Percentiles rank a stretch among this genome's conserved stretches.
Conservation (phyloP, 1,140 invertebrate genomes). For the Heliothis subflexa region DNA sequence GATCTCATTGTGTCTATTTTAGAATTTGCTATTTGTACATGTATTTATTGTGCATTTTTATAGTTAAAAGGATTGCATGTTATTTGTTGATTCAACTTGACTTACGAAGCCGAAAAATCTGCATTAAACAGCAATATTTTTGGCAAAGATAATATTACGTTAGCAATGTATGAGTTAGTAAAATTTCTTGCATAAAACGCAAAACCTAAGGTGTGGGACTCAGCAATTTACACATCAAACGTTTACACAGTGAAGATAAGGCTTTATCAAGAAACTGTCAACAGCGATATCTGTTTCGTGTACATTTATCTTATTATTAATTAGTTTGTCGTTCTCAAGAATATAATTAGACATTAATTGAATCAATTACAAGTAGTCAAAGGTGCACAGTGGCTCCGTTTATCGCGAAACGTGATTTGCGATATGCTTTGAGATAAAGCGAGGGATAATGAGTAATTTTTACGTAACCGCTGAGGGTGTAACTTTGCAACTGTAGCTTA, state of each 20-base stretch:
- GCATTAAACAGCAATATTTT: too few relatives aligned
- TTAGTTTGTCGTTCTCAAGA: slow-evolving; percentile 45
- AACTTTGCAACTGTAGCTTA: not conserved
- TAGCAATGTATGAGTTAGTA: not conserved
- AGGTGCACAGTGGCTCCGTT: slow-evolving; percentile 33
- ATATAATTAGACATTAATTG: slow-evolving; percentile 35
- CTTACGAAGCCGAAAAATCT: not conserved
- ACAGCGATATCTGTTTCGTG: slow-evolving; percentile 42
- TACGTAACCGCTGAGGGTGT: not conserved
- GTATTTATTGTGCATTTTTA: not conserved
- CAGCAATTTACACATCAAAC: slow-evolving; percentile 36
- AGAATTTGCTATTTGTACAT: not conserved
- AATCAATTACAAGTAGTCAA: slow-evolving; percentile 43
- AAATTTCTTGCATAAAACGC: not conserved
- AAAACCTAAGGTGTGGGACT: not conserved
- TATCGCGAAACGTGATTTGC: slow-evolving; percentile 35
- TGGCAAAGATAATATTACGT: not conserved
- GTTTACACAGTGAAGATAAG: slow-evolving; percentile 30
- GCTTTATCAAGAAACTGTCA: slow-evolving; percentile 32
- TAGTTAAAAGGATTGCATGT: not conserved
- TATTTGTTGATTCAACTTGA: not conserved
- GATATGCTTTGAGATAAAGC: slow-evolving; percentile 14
- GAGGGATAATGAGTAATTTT: slow-evolving; percentile 5
- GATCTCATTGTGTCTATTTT: not conserved
- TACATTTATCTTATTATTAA: slow-evolving; percentile 44